Evolutionary conservation across 2,888 invertebrate genomes (phyloP), one percentile per base, ranked within the genome.

Genomic region (Metopia argyrocephala): DNA sequence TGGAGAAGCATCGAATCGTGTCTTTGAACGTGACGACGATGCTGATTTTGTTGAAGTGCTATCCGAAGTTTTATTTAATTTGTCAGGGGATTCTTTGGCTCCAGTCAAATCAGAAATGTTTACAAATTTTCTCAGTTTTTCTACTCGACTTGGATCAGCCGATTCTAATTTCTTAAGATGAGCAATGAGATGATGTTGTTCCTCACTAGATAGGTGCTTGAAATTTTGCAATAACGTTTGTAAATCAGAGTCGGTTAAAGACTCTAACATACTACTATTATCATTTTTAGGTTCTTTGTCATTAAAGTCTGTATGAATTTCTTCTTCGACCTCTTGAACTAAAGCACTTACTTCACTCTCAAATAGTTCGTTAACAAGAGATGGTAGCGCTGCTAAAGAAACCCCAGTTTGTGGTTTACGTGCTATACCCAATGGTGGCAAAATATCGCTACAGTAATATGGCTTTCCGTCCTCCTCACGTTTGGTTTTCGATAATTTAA

Each of bases 121-220:
- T 0, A 96, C 95, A 88, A 94, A 96, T 87, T 94, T 94, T 7
- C 96, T 91, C 54, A 96, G 89, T 83, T 94, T 92, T 86, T 96
- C 95, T 0, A 96, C 96, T n/a, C 96, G 92, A 50, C 92, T 91
- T 0, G 96, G 95, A 87, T 96, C 94, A 3, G 93, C 93, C 0
- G 93, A 93, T 88, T 96, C 96, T 48, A 96, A 88, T 87, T 96
- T 96, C 87, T 96, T 96, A 78, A 96, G 88, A 87, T 96, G 96
- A 0, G 94, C 94, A 38, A 96, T 96, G 4, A 96, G 92, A 84
- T 95, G 94, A 87, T 95, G 95, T 86, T 96, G 96, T 87, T 96
- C 96, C 82, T 96, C 95, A 0, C 93, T 93, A 0, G 94, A 94
- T 15, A 96, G 89, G 85, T 96, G 95, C 87, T 95, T 95, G 84